Percentiles rank a stretch among this genome's conserved stretches.
These are phyloP conservation scores for Zonotrichia leucophrys DNA, from an alignment of 2,113 vertebrate species.

Conservation along the genomic window DNA sequence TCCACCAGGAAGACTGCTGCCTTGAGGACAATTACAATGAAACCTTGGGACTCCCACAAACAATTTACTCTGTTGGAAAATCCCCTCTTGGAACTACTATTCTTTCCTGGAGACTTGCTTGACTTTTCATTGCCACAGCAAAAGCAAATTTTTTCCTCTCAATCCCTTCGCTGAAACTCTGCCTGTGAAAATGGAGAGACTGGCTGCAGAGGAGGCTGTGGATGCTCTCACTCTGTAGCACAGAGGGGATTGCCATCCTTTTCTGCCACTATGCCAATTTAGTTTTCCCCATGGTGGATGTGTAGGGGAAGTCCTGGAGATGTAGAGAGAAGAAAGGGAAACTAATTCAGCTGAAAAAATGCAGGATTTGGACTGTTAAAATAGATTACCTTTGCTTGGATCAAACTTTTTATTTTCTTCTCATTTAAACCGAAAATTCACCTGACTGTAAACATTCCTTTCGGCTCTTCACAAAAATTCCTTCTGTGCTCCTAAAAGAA, in stretches of 20 bases:
- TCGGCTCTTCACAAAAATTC: background rate
- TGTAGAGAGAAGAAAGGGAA: background rate
- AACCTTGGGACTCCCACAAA: slow-evolving; percentile 62
- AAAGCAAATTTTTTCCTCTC: background rate
- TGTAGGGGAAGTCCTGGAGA: background rate
- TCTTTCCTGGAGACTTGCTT: slow-evolving; percentile 51
- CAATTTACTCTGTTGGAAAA: slow-evolving; percentile 73
- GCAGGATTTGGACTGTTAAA: background rate
- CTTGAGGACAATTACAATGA: slow-evolving; percentile 56
- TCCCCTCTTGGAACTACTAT: slow-evolving; percentile 37
- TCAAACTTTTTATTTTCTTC: background rate
- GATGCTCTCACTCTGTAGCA: slow-evolving; percentile 45
- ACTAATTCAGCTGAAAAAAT: background rate
- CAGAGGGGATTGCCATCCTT: background rate
- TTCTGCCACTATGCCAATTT: background rate
- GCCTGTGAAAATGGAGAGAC: background rate
- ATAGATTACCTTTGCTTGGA: background rate
- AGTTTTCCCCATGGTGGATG: background rate
- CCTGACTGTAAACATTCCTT: background rate
- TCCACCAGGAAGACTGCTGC: slow-evolving; percentile 51
- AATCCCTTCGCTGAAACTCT: background rate
- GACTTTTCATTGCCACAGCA: slow-evolving; percentile 67
- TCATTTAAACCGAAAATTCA: background rate
- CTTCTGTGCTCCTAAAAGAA: background rate
- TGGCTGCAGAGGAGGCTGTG: slow-evolving; percentile 13